Evolutionary conservation across 2,113 vertebrate species (phyloP).

Genomic region (Phaethornis superciliosus): DNA sequence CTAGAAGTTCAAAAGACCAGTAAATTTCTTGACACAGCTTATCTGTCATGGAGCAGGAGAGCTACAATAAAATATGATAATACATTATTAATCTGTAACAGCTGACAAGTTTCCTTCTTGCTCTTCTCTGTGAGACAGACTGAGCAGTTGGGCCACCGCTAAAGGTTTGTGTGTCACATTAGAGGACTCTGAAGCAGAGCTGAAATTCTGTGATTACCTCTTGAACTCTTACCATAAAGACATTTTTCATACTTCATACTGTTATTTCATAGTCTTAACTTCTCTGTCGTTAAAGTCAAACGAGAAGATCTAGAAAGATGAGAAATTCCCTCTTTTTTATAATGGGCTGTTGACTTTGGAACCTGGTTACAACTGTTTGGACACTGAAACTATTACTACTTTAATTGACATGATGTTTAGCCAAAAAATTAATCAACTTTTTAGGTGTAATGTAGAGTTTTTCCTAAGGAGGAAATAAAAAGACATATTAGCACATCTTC

Average conservation of each 20-base stretch:
- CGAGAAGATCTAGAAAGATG: background rate
- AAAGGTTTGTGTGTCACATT: background rate
- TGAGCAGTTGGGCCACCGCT: background rate
- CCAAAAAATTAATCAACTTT: background rate
- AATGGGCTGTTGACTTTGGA: background rate
- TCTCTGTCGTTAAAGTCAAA: background rate
- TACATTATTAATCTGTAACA: conserved; percentile 58
- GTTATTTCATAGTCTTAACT: background rate
- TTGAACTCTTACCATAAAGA: background rate
- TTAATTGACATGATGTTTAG: background rate
- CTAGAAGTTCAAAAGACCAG: conserved; percentile 50
- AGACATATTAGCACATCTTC: background rate
- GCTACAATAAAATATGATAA: conserved; percentile 42
- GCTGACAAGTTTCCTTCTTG: conserved; percentile 14
- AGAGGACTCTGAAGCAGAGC: background rate
- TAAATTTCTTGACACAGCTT: conserved; percentile 44
- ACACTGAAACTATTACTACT: background rate
- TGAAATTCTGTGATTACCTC: background rate
- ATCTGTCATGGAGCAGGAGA: conserved; percentile 26
- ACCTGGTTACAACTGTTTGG: background rate
- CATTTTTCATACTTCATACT: background rate
- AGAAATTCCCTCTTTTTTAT: background rate
- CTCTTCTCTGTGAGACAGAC: background rate
- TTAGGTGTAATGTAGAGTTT: background rate
- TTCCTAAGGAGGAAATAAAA: background rate